Percentiles rank a stretch among this genome's conserved stretches.
phyloP scores from a whole-genome alignment of 1,140 invertebrate genomes.

The Orius laevigatus region DNA sequence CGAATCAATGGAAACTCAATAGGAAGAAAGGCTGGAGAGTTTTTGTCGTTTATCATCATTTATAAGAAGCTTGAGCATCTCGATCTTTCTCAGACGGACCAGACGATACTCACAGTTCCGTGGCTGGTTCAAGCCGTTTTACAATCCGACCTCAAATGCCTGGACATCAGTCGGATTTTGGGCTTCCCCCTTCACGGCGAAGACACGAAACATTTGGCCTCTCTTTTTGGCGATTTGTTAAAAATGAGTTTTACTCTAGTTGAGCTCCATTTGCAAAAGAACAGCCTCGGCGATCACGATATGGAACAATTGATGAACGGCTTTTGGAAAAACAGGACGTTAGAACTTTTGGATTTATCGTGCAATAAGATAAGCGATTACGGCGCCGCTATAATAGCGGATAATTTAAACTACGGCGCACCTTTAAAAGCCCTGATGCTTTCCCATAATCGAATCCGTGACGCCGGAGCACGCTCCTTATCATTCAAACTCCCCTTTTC shows the following conservation, averaged over 20 bases:
- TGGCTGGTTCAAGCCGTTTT: constrained; percentile 28
- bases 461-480: constrained; percentile 32
- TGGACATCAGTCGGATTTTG: no score
- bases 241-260: constrained; percentile 21
- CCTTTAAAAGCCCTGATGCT: constrained; percentile 31
- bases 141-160: constrained; percentile 13
- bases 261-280: constrained; percentile 40
- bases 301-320: constrained; percentile 34
- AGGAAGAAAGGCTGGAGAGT: constrained; percentile 26
- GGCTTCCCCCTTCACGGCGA: no score
- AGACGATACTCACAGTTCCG: constrained; percentile 32
- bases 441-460: constrained; percentile 33
- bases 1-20: constrained; percentile 3
- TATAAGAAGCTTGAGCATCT: constrained; percentile 30
- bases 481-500: constrained; percentile 34
- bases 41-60: constrained; percentile 30
- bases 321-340: constrained; percentile 29
- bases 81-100: constrained; percentile 36
- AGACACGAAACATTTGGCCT: no score
- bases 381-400: constrained; percentile 31
- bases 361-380: constrained; percentile 38
- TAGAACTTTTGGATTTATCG: constrained; percentile 35
- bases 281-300: constrained; percentile 35
- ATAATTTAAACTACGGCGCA: constrained; percentile 33
- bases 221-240: no score